Evolutionary conservation across 2,797 vertebrate species (phyloP).

Genomic region (Pagetopsis macropterus): DNA sequence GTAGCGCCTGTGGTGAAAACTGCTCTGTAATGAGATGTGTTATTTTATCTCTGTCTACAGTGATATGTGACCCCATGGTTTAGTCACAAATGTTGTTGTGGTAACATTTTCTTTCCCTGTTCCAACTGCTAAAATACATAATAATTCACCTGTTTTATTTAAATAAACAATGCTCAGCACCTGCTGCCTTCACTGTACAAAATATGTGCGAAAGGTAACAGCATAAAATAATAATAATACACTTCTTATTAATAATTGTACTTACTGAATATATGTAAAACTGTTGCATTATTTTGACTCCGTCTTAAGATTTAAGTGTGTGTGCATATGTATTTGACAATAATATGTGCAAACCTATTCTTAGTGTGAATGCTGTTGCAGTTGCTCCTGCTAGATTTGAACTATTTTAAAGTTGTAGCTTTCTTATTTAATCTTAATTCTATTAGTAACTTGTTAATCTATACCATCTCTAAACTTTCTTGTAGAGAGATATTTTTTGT

Average conservation of each 20-base stretch:
- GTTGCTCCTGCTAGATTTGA: too few relatives aligned
- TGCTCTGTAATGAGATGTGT: slow-evolving; percentile 45
- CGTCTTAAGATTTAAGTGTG: background rate
- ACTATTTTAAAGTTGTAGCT: too few relatives aligned
- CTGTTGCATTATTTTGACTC: background rate
- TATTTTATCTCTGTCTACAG: slow-evolving; percentile 37
- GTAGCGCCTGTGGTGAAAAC: slow-evolving; percentile 26
- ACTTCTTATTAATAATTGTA: background rate
- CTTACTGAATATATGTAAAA: background rate
- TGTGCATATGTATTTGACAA: background rate
- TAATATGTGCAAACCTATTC: too few relatives aligned
- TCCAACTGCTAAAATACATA: slow-evolving; percentile 16
- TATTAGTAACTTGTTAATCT: too few relatives aligned
- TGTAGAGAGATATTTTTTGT: too few relatives aligned
- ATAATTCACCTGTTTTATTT: slow-evolving; percentile 29
- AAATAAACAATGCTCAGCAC: background rate
- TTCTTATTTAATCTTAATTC: too few relatives aligned
- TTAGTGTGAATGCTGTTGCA: too few relatives aligned
- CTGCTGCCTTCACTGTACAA: slow-evolving; percentile 10
- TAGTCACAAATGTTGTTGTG: slow-evolving; percentile 21
- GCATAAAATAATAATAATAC: background rate
- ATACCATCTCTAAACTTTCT: too few relatives aligned
- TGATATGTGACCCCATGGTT: slow-evolving; percentile 37
- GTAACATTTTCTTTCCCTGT: slow-evolving; percentile 15
- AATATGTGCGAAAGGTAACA: background rate